Evolutionary conservation across 2,888 invertebrate species (phyloP).

Genomic region (Apodemia duryi): DNA sequence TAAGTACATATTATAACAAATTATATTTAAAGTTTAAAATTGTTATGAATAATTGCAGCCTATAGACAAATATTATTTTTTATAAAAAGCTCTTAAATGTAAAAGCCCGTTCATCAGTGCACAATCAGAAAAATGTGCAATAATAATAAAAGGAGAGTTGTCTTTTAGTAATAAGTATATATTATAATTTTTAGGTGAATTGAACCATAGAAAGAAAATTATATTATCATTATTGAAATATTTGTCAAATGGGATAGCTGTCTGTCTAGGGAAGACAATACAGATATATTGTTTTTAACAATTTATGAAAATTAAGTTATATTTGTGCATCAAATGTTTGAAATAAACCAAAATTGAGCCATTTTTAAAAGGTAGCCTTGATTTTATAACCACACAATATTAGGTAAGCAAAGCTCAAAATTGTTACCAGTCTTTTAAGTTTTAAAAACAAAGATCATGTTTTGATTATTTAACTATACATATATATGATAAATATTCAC

Average conservation of each 20-base stretch:
- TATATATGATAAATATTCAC: slow-evolving; percentile 2
- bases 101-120: slow-evolving; percentile 60
- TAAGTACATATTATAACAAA: slow-evolving; percentile 45
- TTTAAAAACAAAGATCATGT: not conserved
- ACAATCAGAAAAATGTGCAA: slow-evolving; percentile 66
- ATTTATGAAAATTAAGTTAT: slow-evolving; percentile 2
- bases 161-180: slow-evolving; percentile 28
- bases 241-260: not conserved
- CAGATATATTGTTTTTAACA: not conserved
- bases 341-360: slow-evolving; percentile 7
- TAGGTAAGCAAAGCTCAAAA: slow-evolving; percentile 8
- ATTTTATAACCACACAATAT: slow-evolving; percentile 6
- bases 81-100: slow-evolving; percentile 57
- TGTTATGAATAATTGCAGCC: slow-evolving; percentile 50
- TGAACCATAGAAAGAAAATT: not conserved
- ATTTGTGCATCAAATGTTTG: slow-evolving; percentile 8
- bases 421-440: slow-evolving; percentile 10
- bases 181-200: slow-evolving; percentile 12
- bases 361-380: not conserved
- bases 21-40: slow-evolving; percentile 32
- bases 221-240: not conserved
- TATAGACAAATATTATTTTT: slow-evolving; percentile 57
- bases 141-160: slow-evolving; percentile 59
- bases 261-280: not conserved
- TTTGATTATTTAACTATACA: not conserved